Base-by-base conservation (phyloP, 2,113 vertebrate species). In the Hylia prasina region DNA sequence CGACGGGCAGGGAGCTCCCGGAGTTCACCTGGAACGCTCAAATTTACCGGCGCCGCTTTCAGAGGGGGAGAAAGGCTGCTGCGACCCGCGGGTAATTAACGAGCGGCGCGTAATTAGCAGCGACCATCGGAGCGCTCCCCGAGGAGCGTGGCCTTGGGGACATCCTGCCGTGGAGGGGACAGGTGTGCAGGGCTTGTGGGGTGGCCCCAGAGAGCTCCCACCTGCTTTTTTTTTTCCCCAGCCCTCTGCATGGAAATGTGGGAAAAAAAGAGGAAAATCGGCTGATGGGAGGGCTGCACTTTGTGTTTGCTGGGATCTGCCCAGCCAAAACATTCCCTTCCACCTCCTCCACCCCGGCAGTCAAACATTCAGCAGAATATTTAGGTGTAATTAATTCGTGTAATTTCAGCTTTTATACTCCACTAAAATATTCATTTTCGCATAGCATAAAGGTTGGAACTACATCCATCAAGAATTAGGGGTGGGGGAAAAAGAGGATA, bases 341-440 rank as follows among this genome's bases (percentile, higher is more conserved):
- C 12, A 1, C 11, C 45, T 5, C 6, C 72, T 61, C 82, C 5
- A 3, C 17, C 33, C 64, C 1, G 0, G 0, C 4, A 66, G 64
- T 82, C 53, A 68, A 84, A 82, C 73, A 68, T 56, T 60, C 66
- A 39, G 35, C 19, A 7, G 51, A 88, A 89, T 81, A 47, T 63
- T 94, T 81, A 65, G 82, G 79, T 47, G 47, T 48, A 18, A 87
- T 81, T 83, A 95, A 91, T 89, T 87, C n/a, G 10, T 27, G n/a
- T 31, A 21, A 75, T 78, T 93, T 82, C 72, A 54, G 77, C 83
- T 89, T 93, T 96, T 91, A 95, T 71, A 69, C 56, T 47, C 8
- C 11, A 31, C 58, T 95, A 83, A 95, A 96, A 95, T 91, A 91
- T 81, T 93, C 42, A 71, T 96, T 96, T 87, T 73, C 23, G 5